phyloP scores from a whole-genome alignment of 2,888 invertebrate genomes.

The Dryobotodes eremita region DNA sequence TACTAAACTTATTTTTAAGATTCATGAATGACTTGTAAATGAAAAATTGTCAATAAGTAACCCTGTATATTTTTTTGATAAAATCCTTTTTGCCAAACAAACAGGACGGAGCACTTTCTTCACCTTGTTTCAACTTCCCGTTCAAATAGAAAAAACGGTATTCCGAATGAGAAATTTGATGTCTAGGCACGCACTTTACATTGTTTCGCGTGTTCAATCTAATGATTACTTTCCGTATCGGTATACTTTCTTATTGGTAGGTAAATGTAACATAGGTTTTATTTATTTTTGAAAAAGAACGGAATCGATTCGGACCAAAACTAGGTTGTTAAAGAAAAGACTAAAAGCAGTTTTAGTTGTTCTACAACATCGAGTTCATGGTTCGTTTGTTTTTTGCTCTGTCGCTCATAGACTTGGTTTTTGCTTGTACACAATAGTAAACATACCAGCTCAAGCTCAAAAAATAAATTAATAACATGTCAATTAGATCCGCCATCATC shows the following conservation, averaged over 20 bases:
- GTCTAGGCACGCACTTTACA: constrained; percentile 24
- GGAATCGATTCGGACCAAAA: background rate
- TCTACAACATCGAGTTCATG: background rate
- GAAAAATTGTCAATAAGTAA: background rate
- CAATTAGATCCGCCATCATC: background rate
- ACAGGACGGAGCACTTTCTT: background rate
- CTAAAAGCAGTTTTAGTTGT: background rate
- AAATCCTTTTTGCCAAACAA: background rate
- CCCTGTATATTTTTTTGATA: background rate
- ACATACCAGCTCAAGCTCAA: too few relatives aligned
- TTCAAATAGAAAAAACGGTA: constrained; percentile 20
- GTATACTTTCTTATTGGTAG: constrained; percentile 12
- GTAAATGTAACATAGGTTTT: background rate
- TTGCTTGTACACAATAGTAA: too few relatives aligned
- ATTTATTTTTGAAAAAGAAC: background rate
- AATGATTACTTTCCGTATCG: constrained; percentile 17
- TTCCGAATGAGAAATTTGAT: background rate
- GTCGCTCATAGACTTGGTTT: too few relatives aligned
- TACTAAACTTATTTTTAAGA: background rate
- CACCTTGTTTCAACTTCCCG: background rate
- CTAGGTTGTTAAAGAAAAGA: background rate
- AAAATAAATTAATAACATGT: background rate
- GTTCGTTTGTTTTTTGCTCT: background rate
- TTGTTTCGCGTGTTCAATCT: constrained; percentile 34
- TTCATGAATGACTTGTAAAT: background rate